Conservation (phyloP, 1,140 invertebrate genomes). For the Aphelenchoides fujianensis region DNA sequence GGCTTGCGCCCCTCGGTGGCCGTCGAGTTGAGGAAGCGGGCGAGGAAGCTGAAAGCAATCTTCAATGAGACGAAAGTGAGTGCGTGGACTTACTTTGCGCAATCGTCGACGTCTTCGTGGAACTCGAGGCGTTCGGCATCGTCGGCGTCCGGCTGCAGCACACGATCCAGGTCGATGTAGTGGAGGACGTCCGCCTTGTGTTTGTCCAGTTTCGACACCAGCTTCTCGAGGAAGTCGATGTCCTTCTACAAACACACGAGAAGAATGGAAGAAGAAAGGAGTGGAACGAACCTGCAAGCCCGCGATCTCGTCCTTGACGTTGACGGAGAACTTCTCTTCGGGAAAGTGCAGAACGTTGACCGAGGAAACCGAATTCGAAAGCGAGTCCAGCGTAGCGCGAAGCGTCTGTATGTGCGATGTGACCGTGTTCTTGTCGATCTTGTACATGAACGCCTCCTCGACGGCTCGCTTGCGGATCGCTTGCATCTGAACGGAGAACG, state of each 20-base stretch:
- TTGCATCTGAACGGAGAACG: slow-evolving; percentile 42
- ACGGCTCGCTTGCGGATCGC: slow-evolving; percentile 27
- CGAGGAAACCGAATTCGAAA: slow-evolving; percentile 32
- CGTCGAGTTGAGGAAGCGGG: slow-evolving; percentile 27
- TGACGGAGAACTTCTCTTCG: slow-evolving; percentile 35
- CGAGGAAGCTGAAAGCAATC: slow-evolving; percentile 45
- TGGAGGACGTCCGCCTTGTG: slow-evolving; percentile 13
- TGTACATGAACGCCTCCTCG: not conserved
- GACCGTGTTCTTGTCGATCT: not conserved
- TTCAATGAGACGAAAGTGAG: slow-evolving; percentile 3
- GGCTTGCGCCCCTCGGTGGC: slow-evolving; percentile 39
- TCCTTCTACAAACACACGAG: not conserved
- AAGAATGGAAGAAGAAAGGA: no score
- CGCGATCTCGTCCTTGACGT: slow-evolving; percentile 51
- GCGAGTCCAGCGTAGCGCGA: no score
- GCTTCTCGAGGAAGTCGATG: slow-evolving; percentile 33
- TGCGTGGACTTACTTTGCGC: slow-evolving; percentile 30
- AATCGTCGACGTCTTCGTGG: slow-evolving; percentile 36
- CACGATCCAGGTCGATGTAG: slow-evolving; percentile 26
- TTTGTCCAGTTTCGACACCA: slow-evolving; percentile 13
- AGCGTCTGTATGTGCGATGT: slow-evolving; percentile 35
- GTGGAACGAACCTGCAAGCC: slow-evolving; percentile 37
- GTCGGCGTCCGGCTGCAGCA: slow-evolving; percentile 44
- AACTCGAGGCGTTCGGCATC: slow-evolving; percentile 30
- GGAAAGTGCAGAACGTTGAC: slow-evolving; percentile 27